Conservation (phyloP, 2,113 vertebrate genomes). For the Lophura nycthemera region DNA sequence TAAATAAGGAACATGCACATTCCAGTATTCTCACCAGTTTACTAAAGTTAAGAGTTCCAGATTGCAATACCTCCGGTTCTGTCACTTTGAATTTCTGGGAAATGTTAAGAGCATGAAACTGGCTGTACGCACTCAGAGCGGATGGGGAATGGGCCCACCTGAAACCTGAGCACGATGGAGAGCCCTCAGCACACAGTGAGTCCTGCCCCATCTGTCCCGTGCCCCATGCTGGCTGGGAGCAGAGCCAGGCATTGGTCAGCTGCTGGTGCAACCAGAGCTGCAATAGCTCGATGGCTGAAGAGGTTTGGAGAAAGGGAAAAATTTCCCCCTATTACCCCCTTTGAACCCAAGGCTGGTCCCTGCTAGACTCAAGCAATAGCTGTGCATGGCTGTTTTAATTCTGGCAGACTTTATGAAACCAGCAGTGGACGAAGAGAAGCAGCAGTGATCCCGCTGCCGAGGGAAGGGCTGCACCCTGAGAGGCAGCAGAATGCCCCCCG, state of each 20-base stretch:
- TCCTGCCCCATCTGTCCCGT: background rate
- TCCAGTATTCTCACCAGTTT: conserved; percentile 79
- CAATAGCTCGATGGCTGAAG: background rate
- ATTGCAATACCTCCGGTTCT: conserved; percentile 77
- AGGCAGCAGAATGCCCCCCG: conserved; percentile 40
- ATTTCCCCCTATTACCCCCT: background rate
- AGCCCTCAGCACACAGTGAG: background rate
- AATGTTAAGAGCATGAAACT: conserved; percentile 75
- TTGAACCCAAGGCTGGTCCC: background rate
- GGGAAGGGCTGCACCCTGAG: background rate
- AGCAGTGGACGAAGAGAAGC: background rate
- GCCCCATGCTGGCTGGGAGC: background rate
- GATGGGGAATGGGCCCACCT: conserved; percentile 33
- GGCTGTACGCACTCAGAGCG: background rate
- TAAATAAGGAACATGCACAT: conserved; percentile 78
- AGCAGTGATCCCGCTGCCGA: background rate
- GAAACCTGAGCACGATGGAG: conserved; percentile 3
- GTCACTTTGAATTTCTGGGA: conserved; percentile 83
- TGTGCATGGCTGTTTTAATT: background rate
- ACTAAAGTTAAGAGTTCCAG: conserved; percentile 79
- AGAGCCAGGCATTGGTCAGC: background rate
- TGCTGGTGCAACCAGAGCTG: background rate
- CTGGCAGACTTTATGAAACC: background rate
- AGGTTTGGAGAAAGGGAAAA: background rate
- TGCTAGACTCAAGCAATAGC: background rate